Evolutionary conservation across 2,113 vertebrate genomes (phyloP).

Genomic region (Lates calcarifer): DNA sequence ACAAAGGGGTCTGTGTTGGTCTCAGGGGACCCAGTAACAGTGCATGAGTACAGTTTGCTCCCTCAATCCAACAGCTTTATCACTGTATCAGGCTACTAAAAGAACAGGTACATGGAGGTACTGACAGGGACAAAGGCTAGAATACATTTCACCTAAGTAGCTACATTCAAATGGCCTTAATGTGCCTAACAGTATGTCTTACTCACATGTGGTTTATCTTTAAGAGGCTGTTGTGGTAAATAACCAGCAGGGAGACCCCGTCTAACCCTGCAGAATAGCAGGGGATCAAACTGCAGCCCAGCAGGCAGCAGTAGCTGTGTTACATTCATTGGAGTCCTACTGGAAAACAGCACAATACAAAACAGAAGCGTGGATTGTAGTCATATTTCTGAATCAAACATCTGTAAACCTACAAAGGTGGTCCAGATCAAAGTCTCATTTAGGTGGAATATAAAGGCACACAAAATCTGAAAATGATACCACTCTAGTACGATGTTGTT

Average conservation of each 20-base stretch:
- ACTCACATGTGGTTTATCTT: conserved; percentile 48
- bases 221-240: conserved; percentile 50
- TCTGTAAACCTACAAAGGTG: conserved; percentile 25
- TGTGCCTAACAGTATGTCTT: conserved; percentile 69
- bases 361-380: conserved; percentile 12
- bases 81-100: conserved; percentile 24
- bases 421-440: conserved; percentile 18
- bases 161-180: conserved; percentile 83
- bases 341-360: conserved; percentile 27
- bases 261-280: conserved; percentile 28
- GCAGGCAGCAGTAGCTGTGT: conserved; percentile 47
- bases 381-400: conserved; percentile 30
- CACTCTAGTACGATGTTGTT: conserved; percentile 50
- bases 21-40: conserved; percentile 61
- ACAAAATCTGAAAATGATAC: conserved; percentile 47
- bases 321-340: conserved; percentile 67
- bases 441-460: conserved; percentile 56
- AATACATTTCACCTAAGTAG: conserved; percentile 59
- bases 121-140: conserved; percentile 41
- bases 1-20: conserved; percentile 40
- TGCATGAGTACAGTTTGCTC: conserved; percentile 55
- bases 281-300: conserved; percentile 45
- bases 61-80: conserved; percentile 31
- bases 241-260: conserved; percentile 43
- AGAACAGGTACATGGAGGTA: conserved; percentile 52